These are phyloP conservation scores for Carduelis carduelis DNA, from an alignment of 2,797 vertebrate species.

Conservation along the genomic window DNA sequence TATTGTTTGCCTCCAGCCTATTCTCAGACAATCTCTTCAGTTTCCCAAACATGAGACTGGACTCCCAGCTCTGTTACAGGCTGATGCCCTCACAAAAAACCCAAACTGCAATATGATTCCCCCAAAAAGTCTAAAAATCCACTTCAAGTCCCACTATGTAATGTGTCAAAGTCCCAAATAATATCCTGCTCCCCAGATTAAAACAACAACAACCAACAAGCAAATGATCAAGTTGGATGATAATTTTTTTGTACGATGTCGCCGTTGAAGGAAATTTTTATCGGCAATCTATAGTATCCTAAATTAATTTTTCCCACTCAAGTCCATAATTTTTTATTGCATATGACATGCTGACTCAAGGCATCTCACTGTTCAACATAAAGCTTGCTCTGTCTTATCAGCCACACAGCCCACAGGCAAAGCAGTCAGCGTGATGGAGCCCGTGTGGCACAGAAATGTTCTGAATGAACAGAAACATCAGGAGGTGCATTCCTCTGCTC, in stretches of 20 bases:
- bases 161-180: not conserved
- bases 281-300: not conserved
- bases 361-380: not conserved
- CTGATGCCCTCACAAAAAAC: not conserved
- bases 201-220: not conserved
- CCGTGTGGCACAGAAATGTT: constrained; percentile 51
- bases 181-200: not conserved
- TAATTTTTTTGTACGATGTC: not conserved
- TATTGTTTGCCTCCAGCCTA: not conserved
- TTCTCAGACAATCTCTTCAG: not conserved
- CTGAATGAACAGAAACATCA: constrained; percentile 41
- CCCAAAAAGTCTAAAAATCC: not conserved
- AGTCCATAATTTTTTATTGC: not conserved
- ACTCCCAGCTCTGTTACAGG: not conserved
- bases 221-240: rapidly evolving
- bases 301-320: not conserved
- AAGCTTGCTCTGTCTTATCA: constrained; percentile 24
- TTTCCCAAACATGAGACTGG: not conserved
- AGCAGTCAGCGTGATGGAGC: not conserved
- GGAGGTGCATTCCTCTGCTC: constrained; percentile 47
- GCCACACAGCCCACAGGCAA: not conserved
- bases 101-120: not conserved
- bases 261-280: not conserved
- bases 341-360: constrained; percentile 9
- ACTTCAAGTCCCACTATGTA: not conserved